A percentile compares a stretch with the other conserved stretches of the same genome.
These are phyloP conservation scores for Caenorhabditis panamensis DNA, from an alignment of 2,888 invertebrate genomes.

Conservation along the genomic window DNA sequence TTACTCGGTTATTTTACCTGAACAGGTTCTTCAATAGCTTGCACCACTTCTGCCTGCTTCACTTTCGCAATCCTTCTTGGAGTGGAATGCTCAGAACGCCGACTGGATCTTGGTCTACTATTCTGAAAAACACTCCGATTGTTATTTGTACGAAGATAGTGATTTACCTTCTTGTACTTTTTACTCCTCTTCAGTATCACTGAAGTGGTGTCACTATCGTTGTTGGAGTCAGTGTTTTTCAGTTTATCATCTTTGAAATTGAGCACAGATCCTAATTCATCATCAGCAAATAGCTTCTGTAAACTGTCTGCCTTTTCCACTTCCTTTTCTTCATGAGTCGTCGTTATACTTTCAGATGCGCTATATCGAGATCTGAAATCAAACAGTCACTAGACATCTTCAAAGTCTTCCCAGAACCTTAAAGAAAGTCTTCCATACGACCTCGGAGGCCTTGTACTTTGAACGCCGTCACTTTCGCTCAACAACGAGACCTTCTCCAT, in stretches of 20 bases:
- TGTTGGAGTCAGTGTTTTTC: conserved; percentile 57
- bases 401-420: conserved; percentile 22
- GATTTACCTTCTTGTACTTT: conserved; percentile 43
- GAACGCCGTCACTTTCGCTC: conserved; percentile 52
- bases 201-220: conserved; percentile 63
- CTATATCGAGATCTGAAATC: conserved; percentile 47
- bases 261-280: conserved; percentile 64
- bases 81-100: conserved; percentile 48
- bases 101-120: conserved; percentile 49
- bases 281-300: conserved; percentile 59
- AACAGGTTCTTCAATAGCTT: conserved; percentile 29
- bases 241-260: conserved; percentile 64
- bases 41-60: conserved; percentile 23
- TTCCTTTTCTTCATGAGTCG: conserved; percentile 54
- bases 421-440: conserved; percentile 54
- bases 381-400: neutral
- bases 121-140: conserved; percentile 52
- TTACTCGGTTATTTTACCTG: conserved; percentile 9
- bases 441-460: conserved; percentile 13
- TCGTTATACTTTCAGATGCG: conserved; percentile 57
- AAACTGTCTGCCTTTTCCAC: conserved; percentile 57
- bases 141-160: neutral
- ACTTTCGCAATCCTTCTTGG: conserved; percentile 48
- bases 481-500: conserved; percentile 65
- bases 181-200: conserved; percentile 53